These are phyloP conservation scores for Zophobas atratus DNA, from an alignment of 1,140 invertebrate genomes.

Conservation along the genomic window DNA sequence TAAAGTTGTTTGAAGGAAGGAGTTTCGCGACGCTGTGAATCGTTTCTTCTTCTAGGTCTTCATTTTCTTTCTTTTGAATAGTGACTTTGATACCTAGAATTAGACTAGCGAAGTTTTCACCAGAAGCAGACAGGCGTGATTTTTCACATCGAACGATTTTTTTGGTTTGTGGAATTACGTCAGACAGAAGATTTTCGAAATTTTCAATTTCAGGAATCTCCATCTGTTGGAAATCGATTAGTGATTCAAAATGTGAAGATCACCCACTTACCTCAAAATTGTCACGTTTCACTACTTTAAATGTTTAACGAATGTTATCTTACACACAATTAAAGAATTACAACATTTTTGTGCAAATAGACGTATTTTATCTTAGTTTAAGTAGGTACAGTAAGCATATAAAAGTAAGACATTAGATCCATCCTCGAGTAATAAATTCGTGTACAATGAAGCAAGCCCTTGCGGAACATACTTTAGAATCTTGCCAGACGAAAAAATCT, in stretches of 20 bases:
- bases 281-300: background rate
- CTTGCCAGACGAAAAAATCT: too few relatives aligned
- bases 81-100: constrained; percentile 66
- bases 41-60: constrained; percentile 52
- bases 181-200: background rate
- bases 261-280: too few relatives aligned
- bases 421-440: background rate
- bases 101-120: constrained; percentile 73
- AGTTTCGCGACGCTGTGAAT: constrained; percentile 70
- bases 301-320: too few relatives aligned
- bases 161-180: background rate
- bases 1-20: constrained; percentile 68
- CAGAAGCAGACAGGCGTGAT: constrained; percentile 56
- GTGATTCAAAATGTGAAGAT: background rate
- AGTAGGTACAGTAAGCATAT: too few relatives aligned
- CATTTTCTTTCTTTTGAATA: constrained; percentile 46
- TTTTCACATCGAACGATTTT: constrained; percentile 64
- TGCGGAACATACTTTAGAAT: too few relatives aligned
- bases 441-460: background rate
- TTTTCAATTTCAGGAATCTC: background rate
- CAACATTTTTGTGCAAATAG: too few relatives aligned
- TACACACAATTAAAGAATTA: too few relatives aligned
- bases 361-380: too few relatives aligned
- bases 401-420: too few relatives aligned
- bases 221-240: constrained; percentile 13